phyloP scores from a whole-genome alignment of 2,888 invertebrate species.

The Coremacera marginata region DNA sequence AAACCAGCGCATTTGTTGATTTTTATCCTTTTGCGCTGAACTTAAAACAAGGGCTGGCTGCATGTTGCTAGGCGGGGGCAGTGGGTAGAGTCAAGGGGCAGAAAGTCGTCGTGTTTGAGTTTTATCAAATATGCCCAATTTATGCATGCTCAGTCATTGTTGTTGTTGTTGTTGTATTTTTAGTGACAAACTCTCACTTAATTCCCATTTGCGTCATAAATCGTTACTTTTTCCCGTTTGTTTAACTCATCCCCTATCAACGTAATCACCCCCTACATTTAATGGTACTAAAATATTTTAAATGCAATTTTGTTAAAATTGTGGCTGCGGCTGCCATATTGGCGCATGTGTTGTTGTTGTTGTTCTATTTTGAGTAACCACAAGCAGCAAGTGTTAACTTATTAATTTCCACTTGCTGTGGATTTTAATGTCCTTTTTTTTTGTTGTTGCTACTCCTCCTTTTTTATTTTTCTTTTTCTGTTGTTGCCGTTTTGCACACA shows the following conservation, averaged over 20 bases:
- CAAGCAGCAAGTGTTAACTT: slow-evolving; percentile 31
- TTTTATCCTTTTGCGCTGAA: too few species aligned
- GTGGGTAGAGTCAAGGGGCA: background rate
- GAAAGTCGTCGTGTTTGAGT: too few species aligned
- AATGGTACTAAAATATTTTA: background rate
- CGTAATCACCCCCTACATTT: background rate
- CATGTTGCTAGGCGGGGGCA: background rate
- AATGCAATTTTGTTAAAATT: background rate
- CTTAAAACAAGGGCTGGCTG: background rate
- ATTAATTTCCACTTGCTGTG: slow-evolving; percentile 22
- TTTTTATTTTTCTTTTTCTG: background rate
- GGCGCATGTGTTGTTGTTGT: background rate
- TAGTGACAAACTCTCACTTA: slow-evolving; percentile 29
- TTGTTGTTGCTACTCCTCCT: background rate
- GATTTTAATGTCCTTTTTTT: background rate
- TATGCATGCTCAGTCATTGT: background rate
- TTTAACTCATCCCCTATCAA: background rate
- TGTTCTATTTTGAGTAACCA: background rate
- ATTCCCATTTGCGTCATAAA: slow-evolving; percentile 34
- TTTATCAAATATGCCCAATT: slow-evolving; percentile 17
- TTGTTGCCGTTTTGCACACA: background rate
- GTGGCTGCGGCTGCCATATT: background rate
- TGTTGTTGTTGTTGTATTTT: slow-evolving; percentile 15
- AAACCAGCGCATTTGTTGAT: background rate
- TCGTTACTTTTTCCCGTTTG: slow-evolving; percentile 9